Evolutionary conservation across 2,113 vertebrate genomes (phyloP), one percentile per base, ranked within the genome.

Genomic region (Cathartes aura): DNA sequence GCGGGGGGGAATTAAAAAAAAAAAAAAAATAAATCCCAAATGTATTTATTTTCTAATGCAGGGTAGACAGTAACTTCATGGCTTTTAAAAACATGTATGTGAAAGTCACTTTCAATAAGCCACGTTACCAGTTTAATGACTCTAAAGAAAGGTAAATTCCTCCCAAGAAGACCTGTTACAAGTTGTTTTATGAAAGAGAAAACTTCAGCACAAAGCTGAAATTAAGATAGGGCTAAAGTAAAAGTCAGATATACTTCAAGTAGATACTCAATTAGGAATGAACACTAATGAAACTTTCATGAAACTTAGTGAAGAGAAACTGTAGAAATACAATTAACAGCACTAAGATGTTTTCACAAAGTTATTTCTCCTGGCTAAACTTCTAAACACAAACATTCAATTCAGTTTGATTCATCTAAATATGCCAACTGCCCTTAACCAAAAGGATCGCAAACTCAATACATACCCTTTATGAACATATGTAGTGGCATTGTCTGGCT

Each of bases 401-500:
- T 66, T 60, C 59, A 19, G 9, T 13, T 11, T 52, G 27, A 36
- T 59, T 73, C 12, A 63, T 42, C 34, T 81, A 50, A 73, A 73
- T 8, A 15, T 2, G 7, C 22, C 26, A 47, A 59, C 16, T 38
- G 53, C 80, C 82, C 89, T 43, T 4, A 0, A 64, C 62, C 52
- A 16, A 87, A 67, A 94, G 38, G 74, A 87, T 30, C 0, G 15
- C 59, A 68, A 90, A 84, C 23, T 58, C 8, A 83, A 79, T 87
- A 98, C 99, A 47, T 98, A 99, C 99, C 99, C 99, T 98, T 99
- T 99, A 98, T 99, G 99, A 94, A 99, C 99, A 53, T 99, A 99
- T 5, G 99, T 99, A 55, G 99, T 99, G 40, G 99, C 99, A 87
- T 99, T 99, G 97, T 99, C 99, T 94, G 99, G 99, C 96, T 99